Base-by-base conservation (phyloP, 2,797 vertebrate genomes). In the Liasis olivaceus region DNA sequence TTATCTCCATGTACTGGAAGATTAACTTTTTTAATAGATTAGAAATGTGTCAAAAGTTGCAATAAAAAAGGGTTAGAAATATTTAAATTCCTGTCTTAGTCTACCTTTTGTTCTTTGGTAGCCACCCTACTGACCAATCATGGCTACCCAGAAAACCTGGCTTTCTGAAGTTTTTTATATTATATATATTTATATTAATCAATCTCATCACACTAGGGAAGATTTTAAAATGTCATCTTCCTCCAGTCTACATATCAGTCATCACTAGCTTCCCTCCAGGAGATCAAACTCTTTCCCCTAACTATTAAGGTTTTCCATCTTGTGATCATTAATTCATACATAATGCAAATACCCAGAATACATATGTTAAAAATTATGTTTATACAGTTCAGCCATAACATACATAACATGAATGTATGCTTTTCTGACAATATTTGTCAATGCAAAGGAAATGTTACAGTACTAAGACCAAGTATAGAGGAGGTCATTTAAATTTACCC, bases 371-470 rank as follows among this genome's bases (percentile, higher is more conserved):
- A 26, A 56, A 85, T 85, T 81, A 81, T 81, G 7, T 13, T 88
- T 31, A 24, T 88, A 17, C 5, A 1, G 31, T 92, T 81, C 69
- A 87, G 15, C 66, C n/a, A 31, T 60, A 58, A 60, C 72, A 47
- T 47, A 20, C 11, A 81, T 24, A 81, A 42, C 8, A 81, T 81
- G 22, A 77, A 81, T 11, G 20, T 36, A 81, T 89, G 87, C 15
- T 51, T 89, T 60, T 51, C 9, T 63, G 59, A 64, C 42, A 90
- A n/a, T 90, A 60, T 58, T 31, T 92, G 63, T 90, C 36, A 92
- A 62, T 90, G 56, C 13, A 28, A 72, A 58, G 47, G 47, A 56
- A 64, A 58, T 31, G 51, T 56, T 22, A 63, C 84, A 60, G 26
- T 89, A 31, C 17, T 86, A 47, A 92, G 56, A 92, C 2, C 86